A percentile compares a stretch with the other conserved stretches of the same genome.
phyloP scores from a whole-genome alignment of 2,113 vertebrate species.

The Calyptomena viridis region DNA sequence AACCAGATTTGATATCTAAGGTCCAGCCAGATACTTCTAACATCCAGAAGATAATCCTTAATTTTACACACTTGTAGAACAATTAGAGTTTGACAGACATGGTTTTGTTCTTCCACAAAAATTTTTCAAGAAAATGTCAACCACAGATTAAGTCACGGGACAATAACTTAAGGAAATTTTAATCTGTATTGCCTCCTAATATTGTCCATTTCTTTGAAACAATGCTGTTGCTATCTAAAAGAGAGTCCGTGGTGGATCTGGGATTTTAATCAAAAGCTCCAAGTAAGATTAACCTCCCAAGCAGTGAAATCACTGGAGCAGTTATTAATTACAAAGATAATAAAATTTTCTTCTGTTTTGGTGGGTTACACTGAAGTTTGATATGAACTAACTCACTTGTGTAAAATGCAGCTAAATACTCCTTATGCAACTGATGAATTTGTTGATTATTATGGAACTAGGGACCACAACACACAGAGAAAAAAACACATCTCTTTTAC shows the following conservation, averaged over 20 bases:
- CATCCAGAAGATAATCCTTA: not conserved
- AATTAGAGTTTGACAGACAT: not conserved
- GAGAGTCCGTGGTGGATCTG: not conserved
- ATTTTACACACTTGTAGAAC: not conserved
- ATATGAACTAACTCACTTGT: not conserved
- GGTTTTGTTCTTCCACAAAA: not conserved
- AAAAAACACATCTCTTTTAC: fast-evolving
- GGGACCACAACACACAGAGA: not conserved
- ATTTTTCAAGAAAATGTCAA: not conserved
- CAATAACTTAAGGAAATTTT: not conserved
- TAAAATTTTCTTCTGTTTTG: not conserved
- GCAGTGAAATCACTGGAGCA: not conserved
- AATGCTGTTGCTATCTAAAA: not conserved
- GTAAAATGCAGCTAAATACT: not conserved
- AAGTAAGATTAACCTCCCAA: not conserved
- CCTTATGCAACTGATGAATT: not conserved
- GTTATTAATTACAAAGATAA: slow-evolving; percentile 28
- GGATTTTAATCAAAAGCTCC: slow-evolving; percentile 13
- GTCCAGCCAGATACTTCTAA: not conserved
- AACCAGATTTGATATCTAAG: not conserved
- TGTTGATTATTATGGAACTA: not conserved
- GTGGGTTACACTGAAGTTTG: not conserved
- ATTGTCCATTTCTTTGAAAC: not conserved
- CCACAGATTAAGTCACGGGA: not conserved
- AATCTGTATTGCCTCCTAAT: not conserved